Evolutionary conservation across 2,888 invertebrate species (phyloP), one percentile per base, ranked within the genome.

Genomic region (Phyllotreta cruciferae): DNA sequence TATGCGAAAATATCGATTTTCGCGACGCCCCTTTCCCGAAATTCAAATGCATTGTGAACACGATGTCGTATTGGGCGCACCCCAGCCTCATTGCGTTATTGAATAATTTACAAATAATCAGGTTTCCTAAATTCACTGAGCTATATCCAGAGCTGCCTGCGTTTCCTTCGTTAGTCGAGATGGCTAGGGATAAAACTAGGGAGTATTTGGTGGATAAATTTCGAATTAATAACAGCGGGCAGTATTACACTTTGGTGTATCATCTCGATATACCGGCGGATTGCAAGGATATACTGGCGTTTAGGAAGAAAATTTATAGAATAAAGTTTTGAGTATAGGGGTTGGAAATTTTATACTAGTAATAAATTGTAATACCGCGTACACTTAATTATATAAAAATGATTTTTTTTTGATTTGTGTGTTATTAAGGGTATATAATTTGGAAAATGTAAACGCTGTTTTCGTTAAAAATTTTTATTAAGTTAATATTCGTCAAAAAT

Each of bases 401-500:
- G 24, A n/a, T n/a, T n/a, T n/a, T n/a, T n/a, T n/a, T n/a, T n/a
- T n/a, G n/a, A n/a, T n/a, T n/a, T n/a, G n/a, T n/a, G n/a, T n/a
- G n/a, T n/a, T n/a, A n/a, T n/a, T n/a, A n/a, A n/a, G 24, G 24
- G 24, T 24, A 24, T 10, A 11, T 3, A 44, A 7, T 44, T 44
- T 44, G 38, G 38, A 52, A 38, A 52, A 52, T n/a, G 1, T 9
- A 9, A 52, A 37, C n/a, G 8, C 9, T 3, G 8, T 37, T 52
- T 11, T 52, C 38, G 8, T n/a, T 37, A 52, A n/a, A 41, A 10
- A n/a, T n/a, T 3, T 52, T 52, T 52, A 52, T 52, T 52, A 52
- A 50, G 37, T 52, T 37, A 52, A 52, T 37, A 52, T 52, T 36
- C 14, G 7, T 37, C 52, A 52, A 52, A 52, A 52, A 38, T 52